Base-by-base conservation (phyloP, 2,113 vertebrate genomes). In the Pangasianodon gigas region DNA sequence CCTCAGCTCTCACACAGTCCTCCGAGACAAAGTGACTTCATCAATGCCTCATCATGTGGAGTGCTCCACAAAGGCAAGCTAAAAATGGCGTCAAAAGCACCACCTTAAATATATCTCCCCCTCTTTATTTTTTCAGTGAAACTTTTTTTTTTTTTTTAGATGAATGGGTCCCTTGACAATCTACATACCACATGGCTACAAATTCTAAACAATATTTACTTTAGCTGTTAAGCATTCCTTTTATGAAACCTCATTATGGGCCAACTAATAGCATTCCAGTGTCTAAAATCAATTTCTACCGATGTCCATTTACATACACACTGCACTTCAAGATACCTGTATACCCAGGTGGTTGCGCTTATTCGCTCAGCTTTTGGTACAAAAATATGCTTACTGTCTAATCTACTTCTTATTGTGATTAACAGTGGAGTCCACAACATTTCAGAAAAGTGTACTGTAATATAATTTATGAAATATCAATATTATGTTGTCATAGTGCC, bases 11-110 rank as follows among this genome's bases (percentile, higher is more conserved):
- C 52, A 74, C 54, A 77, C 46, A 79, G 21, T 80, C 85, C 89
- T 92, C 84, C 3, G 52, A 87, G 87, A 84, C 46, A 86, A 89
- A 92, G 48, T 26, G 13, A 60, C 89, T 90, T 89, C 84, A 88
- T 90, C 65, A 69, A n/a, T 2, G 29, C 75, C 56, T 91, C 67
- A 83, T 86, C 85, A 89, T 60, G 58, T 77, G 67, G 56, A 69
- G 29, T 46, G 29, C 46, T 60, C 84, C 84, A 87, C 62, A 89
- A 86, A 65, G 86, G 54, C 83, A 51, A 37, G 69, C 85, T 87
- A 90, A 86, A 89, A 85, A 84, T 86, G 67, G 54, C 46, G 48
- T 71, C n/a, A 65, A 89, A 83, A 65, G 58, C 32, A n/a, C 44
- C 24, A 62, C 56, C 44, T 85, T 24, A 52, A 44, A 52, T 37